Evolutionary conservation across 2,888 invertebrate genomes (phyloP).

Genomic region (Neocrepidodera transversa): DNA sequence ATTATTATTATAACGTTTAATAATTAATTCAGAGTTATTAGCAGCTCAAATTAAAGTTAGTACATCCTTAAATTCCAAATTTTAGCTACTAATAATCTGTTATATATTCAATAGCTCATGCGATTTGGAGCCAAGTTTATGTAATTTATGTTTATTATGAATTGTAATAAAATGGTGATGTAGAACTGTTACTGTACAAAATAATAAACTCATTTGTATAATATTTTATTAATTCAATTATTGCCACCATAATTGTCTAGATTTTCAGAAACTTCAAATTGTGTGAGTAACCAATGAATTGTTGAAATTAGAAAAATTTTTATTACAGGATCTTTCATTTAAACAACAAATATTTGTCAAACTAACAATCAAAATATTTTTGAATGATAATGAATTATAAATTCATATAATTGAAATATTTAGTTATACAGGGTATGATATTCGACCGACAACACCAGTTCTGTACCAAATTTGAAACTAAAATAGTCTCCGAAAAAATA

Average conservation of each 20-base stretch:
- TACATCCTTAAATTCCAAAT: slow-evolving; percentile 32
- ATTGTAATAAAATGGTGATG: slow-evolving; percentile 35
- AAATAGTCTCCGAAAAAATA: too few species aligned
- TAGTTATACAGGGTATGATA: too few species aligned
- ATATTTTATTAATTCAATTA: slow-evolving; percentile 37
- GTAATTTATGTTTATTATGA: slow-evolving; percentile 12
- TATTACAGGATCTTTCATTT: background rate
- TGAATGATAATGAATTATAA: too few species aligned
- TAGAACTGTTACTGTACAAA: slow-evolving; percentile 51
- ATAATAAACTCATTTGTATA: slow-evolving; percentile 32
- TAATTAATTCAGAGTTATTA: slow-evolving; percentile 32
- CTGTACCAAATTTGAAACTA: too few species aligned
- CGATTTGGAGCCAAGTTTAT: slow-evolving; percentile 8
- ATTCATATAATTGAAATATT: too few species aligned
- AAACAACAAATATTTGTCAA: background rate
- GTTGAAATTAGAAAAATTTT: too few species aligned
- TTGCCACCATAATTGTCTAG: background rate
- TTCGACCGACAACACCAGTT: too few species aligned
- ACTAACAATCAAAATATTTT: too few species aligned
- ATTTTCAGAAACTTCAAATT: background rate
- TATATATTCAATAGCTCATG: background rate
- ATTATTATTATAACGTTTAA: slow-evolving; percentile 1
- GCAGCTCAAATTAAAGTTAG: slow-evolving; percentile 31
- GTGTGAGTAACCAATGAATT: too few species aligned
- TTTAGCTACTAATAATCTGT: slow-evolving; percentile 45